Base-by-base conservation (phyloP, 2,797 vertebrate species). In the Silurus aristotelis region DNA sequence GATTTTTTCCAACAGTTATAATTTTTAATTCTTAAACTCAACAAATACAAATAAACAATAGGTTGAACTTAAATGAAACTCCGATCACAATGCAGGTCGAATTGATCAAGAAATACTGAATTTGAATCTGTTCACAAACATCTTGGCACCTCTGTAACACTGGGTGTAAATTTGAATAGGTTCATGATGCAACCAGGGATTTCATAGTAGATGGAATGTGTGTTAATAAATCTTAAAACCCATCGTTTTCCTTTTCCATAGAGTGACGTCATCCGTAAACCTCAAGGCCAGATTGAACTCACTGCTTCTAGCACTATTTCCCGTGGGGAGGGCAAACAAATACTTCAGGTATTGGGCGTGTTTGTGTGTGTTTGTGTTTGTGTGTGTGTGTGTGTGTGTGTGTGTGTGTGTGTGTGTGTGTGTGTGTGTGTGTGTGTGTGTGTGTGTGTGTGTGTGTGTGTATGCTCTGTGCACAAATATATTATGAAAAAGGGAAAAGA, bases 251-350 rank as follows among this genome's bases (percentile, higher is more conserved):
- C 87, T 87, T 89, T 85, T 80, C 1, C 84, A 75, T 90, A 99
- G 98, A 99, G 98, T 64, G 97, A 99, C 78, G 98, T 99, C 27
- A 99, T 98, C 93, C 93, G 95, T 91, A 99, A 97, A 89, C 98
- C 98, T 86, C 98, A 99, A 89, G 98, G 98, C 90, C 98, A 99
- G 92, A 96, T 99, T 86, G 97, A 99, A 92, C 94, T 99, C 90
- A 97, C 94, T 83, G 94, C 96, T 86, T 96, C 95, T 83, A 98
- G 97, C 92, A 97, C 92, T 88, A 97, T 99, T 89, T 89, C 96
- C 90, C 97, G 97, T 43, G 97, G 97, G 13, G 97, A 98, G 38
- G 96, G 96, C 77, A 99, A 99, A 89, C 98, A 99, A 93, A 96
- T 97, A n/a, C 96, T 99, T 88, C 98, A 99, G 97, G 98, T 99